Conservation (phyloP, 1,140 invertebrate species). For the Diachasmimorpha longicaudata region DNA sequence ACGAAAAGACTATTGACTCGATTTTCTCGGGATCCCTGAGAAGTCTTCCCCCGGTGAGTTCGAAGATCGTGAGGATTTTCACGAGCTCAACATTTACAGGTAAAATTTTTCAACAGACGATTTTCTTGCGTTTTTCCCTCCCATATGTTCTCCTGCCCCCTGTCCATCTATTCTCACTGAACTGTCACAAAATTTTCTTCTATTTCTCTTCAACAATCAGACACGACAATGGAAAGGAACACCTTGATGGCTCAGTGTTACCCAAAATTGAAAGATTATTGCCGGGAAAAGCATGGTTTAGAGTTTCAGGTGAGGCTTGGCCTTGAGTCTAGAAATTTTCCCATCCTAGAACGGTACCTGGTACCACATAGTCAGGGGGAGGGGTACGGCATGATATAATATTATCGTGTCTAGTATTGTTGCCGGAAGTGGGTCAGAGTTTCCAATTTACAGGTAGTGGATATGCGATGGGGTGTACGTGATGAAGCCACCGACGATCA, state of each 20-base stretch:
- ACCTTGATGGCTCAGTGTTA: slow-evolving; percentile 98
- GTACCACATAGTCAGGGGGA: no score
- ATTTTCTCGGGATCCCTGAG: slow-evolving; percentile 91
- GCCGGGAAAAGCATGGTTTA: slow-evolving; percentile 95
- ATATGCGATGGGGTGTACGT: slow-evolving; percentile 97
- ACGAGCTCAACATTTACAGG: slow-evolving; percentile 98
- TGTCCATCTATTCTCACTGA: no score
- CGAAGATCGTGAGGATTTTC: slow-evolving; percentile 98
- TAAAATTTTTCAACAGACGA: slow-evolving; percentile 56
- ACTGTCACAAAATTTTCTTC: no score
- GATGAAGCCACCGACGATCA: slow-evolving; percentile 99
- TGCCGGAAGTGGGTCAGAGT: no score
- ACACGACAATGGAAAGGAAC: slow-evolving; percentile 97
- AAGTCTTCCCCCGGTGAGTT: slow-evolving; percentile 91
- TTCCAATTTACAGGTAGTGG: slow-evolving; percentile 79
- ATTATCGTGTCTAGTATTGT: no score
- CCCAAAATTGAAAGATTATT: slow-evolving; percentile 96
- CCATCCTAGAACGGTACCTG: no score
- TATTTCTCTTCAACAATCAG: slow-evolving; percentile 59
- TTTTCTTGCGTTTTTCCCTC: neutral
- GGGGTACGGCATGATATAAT: no score
- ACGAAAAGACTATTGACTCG: slow-evolving; percentile 86
- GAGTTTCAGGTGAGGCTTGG: slow-evolving; percentile 88
- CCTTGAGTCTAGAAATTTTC: neutral
- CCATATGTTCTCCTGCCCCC: no score